Base-by-base conservation (phyloP, 2,888 invertebrate genomes). In the Heliconius hortense region DNA sequence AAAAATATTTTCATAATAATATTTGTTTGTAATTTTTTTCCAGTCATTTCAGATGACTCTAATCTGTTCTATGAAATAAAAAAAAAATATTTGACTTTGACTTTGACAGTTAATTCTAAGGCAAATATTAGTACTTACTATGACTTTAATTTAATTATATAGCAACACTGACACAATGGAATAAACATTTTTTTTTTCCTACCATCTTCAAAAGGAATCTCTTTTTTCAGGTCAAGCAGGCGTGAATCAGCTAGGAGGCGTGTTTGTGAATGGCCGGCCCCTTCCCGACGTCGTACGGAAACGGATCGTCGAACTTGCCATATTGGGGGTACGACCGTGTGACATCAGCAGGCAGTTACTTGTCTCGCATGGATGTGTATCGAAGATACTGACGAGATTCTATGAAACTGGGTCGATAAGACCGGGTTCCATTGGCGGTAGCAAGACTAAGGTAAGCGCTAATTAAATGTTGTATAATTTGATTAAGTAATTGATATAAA, bases 241-340 rank as follows among this genome's bases (percentile, higher is more conserved):
- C 81, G 98, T 99, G 66, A 99, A 99, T 94, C 99, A 99, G 94
- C 94, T 99, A 82, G 99, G 99, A 71, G 99, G 99, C 63, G 98
- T 99, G 76, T 99, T 99, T 90, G 99, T 99, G 18, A 99, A 99
- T 90, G 99, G 99, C 1, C 96, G 99, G n/a, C 99, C 99, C 4
- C 95, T 99, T 76, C 99, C 99, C 4, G 98, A 99, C 88, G 98
- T 98, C 84, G 98, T 99, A 26, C 95, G 99, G 77, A 96, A 98
- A 80, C 95, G 98, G 79, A 99, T 99, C 82, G 99, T 99, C 1
- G 98, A 99, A 88, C 94, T 99, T 85, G 99, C 99, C 39, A 95
- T 98, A 84, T 96, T 98, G 93, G 99, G 99, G 0, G 98, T 99
- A 1, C 93, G 99, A 66, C 99, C 99, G 24, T 99, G 99, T 90